Conservation (phyloP, 2,797 vertebrate genomes). For the Sternarchorhynchus goeldii region DNA sequence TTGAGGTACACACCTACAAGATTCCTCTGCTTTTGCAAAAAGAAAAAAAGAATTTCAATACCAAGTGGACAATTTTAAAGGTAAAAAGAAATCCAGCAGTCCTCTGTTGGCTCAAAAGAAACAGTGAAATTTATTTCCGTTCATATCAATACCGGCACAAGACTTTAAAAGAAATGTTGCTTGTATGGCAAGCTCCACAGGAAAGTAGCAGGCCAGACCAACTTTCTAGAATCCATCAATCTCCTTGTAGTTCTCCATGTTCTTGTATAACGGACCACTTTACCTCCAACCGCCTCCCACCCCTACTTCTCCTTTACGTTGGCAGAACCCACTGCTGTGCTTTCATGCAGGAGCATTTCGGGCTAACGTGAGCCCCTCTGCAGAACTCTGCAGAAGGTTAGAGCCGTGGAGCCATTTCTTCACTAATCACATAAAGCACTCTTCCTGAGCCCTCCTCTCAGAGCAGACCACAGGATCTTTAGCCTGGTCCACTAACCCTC, state of each 20-base stretch:
- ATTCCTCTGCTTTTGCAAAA: no score
- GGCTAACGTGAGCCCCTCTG: slow-evolving; percentile 73
- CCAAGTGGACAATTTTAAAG: no score
- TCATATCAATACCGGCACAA: background rate
- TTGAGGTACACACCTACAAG: no score
- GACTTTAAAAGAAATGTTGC: background rate
- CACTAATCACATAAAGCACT: background rate
- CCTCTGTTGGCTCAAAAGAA: no score
- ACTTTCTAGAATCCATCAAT: slow-evolving; percentile 5
- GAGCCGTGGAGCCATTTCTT: slow-evolving; percentile 60
- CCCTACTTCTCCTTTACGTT: slow-evolving; percentile 47
- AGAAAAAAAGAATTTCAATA: no score
- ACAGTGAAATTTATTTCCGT: no score
- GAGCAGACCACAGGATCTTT: background rate
- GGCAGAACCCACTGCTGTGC: slow-evolving; percentile 72
- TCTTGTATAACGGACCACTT: slow-evolving; percentile 62
- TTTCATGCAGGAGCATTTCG: slow-evolving; percentile 73
- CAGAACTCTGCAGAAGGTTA: slow-evolving; percentile 80
- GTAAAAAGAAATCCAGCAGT: no score
- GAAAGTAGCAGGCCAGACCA: background rate
- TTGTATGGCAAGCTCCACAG: background rate
- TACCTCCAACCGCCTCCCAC: slow-evolving; percentile 49
- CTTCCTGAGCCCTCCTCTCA: background rate
- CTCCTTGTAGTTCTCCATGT: background rate
- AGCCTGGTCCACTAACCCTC: slow-evolving; percentile 1